Conservation (phyloP, 2,113 vertebrate genomes). For the Apodemus sylvaticus region DNA sequence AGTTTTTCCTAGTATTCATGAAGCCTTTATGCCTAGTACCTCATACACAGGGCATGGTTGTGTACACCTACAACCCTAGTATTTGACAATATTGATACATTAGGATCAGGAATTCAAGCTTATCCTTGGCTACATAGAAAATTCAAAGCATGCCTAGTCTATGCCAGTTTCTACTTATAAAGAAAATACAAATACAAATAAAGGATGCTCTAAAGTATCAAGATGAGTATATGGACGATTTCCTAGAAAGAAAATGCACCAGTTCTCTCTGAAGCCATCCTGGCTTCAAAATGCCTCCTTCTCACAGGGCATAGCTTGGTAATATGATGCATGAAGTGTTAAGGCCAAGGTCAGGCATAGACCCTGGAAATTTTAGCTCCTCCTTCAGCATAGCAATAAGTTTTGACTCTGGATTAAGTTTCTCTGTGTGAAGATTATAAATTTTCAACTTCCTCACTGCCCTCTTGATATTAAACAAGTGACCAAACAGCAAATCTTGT, state of each 20-base stretch:
- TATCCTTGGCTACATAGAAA: no score
- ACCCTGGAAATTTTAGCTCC: background rate
- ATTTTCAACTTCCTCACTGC: background rate
- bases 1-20: background rate
- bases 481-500: slow-evolving; percentile 77
- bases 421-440: background rate
- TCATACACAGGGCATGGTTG: background rate
- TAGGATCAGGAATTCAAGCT: no score
- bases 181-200: background rate
- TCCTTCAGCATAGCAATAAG: background rate
- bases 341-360: background rate
- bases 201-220: background rate
- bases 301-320: background rate
- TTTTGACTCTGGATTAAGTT: background rate
- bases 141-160: background rate
- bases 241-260: background rate
- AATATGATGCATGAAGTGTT: background rate
- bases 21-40: background rate
- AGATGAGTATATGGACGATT: background rate
- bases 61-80: background rate
- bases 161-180: background rate
- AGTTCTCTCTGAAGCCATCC: background rate
- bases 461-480: background rate
- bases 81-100: background rate
- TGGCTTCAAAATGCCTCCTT: background rate